Evolutionary conservation across 2,797 vertebrate genomes (phyloP), one percentile per base, ranked within the genome.

Genomic region (Toxotes lorentzi): DNA sequence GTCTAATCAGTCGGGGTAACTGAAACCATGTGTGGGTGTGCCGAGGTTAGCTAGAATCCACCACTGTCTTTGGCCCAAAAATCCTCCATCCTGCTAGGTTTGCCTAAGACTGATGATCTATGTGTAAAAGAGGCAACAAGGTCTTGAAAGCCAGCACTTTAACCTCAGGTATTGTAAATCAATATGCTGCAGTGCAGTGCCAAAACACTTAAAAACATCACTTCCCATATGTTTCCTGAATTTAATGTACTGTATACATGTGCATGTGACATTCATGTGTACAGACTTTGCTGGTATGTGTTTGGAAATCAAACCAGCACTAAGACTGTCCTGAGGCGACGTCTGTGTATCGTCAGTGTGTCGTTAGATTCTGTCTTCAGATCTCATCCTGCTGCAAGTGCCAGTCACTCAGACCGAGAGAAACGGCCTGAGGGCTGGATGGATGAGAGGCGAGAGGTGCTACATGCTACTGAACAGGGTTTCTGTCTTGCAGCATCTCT

Each of bases 381-480:
- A 86, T 88, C 83, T 83, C 23, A 21, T 82, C 56, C 60, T 43
- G 76, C 64, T 69, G 73, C 27, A 75, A 78, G 69, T 74, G 78
- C 45, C 86, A 83, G 76, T 86, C 87, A 69, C 65, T 83, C 73
- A 81, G 50, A 59, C 61, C 7, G 24, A 67, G 70, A 85, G 69
- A 83, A 81, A 74, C 0, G 13, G 86, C 88, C 75, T 0, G 38
- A 73, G 86, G 91, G 85, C 50, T 76, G 76, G 77, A 89, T 80
- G 73, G 70, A 87, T 70, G 75, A 70, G 58, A 81, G 73, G 83
- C 19, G 32, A 83, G 86, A 81, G 76, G 73, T 63, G 74, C 78
- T 80, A 38, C 78, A 83, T 76, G 68, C 69, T 70, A 74, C 58
- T 71, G 72, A 87, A 75, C 35, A 8, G 57, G 62, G 61, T 48